Conservation (phyloP, 2,113 vertebrate species). For the Lota lota region DNA sequence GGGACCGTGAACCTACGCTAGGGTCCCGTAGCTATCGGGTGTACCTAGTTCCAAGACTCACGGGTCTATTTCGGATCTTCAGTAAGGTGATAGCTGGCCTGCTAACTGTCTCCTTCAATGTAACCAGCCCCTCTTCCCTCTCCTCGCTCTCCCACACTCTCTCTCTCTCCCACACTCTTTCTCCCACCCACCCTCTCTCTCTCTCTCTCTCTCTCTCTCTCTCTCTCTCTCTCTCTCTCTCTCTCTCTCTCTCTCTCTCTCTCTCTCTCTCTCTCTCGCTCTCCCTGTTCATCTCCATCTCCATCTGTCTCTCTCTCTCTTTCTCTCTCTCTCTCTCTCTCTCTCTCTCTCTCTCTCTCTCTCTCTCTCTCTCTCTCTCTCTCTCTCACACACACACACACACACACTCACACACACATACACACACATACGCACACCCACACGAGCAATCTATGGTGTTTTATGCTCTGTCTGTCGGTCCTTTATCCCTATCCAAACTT, state of each 20-base stretch:
- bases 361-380: not conserved
- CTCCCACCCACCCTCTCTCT: constrained; percentile 38
- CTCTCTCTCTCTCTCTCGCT: constrained; percentile 19
- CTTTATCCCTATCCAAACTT: constrained; percentile 73
- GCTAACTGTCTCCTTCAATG: constrained; percentile 52
- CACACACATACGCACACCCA: constrained; percentile 41
- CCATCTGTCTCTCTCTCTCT: constrained; percentile 22
- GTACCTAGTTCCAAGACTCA: constrained; percentile 77
- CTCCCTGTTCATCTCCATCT: constrained; percentile 27
- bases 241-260: constrained; percentile 44
- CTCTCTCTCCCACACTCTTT: constrained; percentile 16
- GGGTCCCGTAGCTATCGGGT: constrained; percentile 69
- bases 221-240: constrained; percentile 16
- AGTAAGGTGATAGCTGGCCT: constrained; percentile 69
- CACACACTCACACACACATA: constrained; percentile 18
- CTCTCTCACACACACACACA: constrained; percentile 36
- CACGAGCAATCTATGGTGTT: constrained; percentile 16
- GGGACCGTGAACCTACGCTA: constrained; percentile 48
- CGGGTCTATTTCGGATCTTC: constrained; percentile 72
- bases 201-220: constrained; percentile 45
- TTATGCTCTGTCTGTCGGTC: no score
- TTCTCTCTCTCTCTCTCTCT: not conserved
- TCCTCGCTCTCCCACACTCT: constrained; percentile 22
- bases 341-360: constrained; percentile 8
- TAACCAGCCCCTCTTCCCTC: constrained; percentile 8